These are phyloP conservation scores for Crambe crambe DNA, from an alignment of 37 sponge, comb jelly and placozoan genomes.

Conservation along the genomic window DNA sequence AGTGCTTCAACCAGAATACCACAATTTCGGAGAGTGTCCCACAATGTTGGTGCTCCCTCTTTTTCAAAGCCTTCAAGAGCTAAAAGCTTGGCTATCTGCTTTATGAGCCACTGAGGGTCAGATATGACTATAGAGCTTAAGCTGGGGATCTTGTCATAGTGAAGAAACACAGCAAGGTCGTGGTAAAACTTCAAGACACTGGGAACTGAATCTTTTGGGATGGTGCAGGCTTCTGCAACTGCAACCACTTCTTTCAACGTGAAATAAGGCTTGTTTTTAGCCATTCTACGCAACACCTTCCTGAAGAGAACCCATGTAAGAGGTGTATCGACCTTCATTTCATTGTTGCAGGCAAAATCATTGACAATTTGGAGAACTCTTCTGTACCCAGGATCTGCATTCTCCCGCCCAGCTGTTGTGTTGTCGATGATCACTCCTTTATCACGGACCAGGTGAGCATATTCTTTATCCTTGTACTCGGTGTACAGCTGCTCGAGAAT, in stretches of 20 bases:
- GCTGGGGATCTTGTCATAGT: conserved; percentile 26
- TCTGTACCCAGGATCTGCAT: conserved; percentile 34
- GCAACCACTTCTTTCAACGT: not conserved
- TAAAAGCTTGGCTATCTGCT: conserved; percentile 31
- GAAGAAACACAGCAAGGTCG: conserved; percentile 51
- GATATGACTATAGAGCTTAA: conserved; percentile 20
- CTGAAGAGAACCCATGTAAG: conserved; percentile 54
- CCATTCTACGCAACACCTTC: conserved; percentile 31
- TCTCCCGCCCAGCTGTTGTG: conserved; percentile 48
- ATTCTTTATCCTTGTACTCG: conserved; percentile 24
- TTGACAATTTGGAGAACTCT: conserved; percentile 1
- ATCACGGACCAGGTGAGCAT: conserved; percentile 3
- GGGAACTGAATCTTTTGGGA: conserved; percentile 12
- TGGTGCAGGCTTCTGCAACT: conserved; percentile 23
- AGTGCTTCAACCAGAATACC: conserved; percentile 49
- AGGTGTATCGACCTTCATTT: conserved; percentile 27
- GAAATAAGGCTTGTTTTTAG: conserved; percentile 19
- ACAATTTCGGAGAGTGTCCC: conserved; percentile 16
- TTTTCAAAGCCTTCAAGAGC: conserved; percentile 16
- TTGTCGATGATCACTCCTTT: conserved; percentile 47
- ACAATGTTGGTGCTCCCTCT: not conserved
- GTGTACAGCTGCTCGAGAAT: not conserved
- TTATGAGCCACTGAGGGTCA: conserved; percentile 52
- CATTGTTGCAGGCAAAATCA: conserved; percentile 17
- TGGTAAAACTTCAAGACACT: conserved; percentile 64